Evolutionary conservation across 2,888 invertebrate genomes (phyloP).

Genomic region (Argyra leucocephala): DNA sequence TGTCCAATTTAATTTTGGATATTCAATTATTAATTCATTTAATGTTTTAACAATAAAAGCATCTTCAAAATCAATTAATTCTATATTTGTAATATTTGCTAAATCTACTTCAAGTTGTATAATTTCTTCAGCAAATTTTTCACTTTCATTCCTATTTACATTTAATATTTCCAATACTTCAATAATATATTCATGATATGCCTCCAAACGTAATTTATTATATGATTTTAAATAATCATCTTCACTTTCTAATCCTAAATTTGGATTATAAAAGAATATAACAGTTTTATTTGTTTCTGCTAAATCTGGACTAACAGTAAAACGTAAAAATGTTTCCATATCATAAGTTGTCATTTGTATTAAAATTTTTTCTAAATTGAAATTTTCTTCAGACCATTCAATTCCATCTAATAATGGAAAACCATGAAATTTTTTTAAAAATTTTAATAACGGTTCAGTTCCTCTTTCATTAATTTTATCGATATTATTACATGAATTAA

Average conservation of each 20-base stretch:
- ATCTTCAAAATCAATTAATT: constrained; percentile 18
- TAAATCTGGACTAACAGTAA: constrained; percentile 21
- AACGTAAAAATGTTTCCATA: constrained; percentile 12
- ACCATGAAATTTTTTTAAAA: constrained; percentile 22
- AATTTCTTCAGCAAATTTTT: constrained; percentile 24
- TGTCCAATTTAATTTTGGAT: constrained; percentile 23
- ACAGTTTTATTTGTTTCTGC: constrained; percentile 19
- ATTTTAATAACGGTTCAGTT: constrained; percentile 21
- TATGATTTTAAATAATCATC: constrained; percentile 18
- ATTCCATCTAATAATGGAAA: constrained; percentile 22
- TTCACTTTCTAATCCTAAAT: constrained; percentile 19
- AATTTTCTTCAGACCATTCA: constrained; percentile 21
- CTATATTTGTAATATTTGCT: constrained; percentile 23
- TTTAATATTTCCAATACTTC: constrained; percentile 18
- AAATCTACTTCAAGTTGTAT: constrained; percentile 26
- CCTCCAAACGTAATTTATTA: constrained; percentile 20
- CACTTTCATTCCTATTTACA: constrained; percentile 21
- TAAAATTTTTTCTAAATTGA: constrained; percentile 21
- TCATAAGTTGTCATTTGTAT: constrained; percentile 18
- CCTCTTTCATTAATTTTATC: constrained; percentile 20
- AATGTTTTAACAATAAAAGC: constrained; percentile 21
- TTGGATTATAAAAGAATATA: constrained; percentile 18
- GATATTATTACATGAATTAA: constrained; percentile 19
- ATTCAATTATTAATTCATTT: constrained; percentile 16
- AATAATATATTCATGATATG: constrained; percentile 16